phyloP scores from a whole-genome alignment of 2,797 vertebrate species.

The Protonibea diacanthus region DNA sequence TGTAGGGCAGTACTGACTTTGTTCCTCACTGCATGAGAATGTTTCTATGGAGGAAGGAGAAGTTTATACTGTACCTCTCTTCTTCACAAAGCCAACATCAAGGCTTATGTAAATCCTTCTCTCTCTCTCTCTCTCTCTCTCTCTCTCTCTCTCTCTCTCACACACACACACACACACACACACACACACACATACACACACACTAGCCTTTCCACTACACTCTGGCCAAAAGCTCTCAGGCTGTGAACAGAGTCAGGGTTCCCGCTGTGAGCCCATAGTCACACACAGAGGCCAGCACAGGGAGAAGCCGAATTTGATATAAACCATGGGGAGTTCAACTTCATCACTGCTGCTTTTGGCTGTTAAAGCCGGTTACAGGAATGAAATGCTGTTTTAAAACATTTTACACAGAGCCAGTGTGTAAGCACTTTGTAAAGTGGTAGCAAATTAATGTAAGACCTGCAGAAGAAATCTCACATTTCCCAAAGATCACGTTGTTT shows the following conservation, averaged over 20 bases:
- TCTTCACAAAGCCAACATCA: conserved; percentile 16
- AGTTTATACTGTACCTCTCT: conserved; percentile 3
- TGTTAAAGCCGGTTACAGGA: conserved; percentile 35
- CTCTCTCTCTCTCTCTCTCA: neutral
- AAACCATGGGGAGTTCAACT: conserved; percentile 53
- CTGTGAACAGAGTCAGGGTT: conserved; percentile 39
- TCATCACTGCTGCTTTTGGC: conserved; percentile 35
- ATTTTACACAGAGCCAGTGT: conserved; percentile 32
- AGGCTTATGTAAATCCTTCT: conserved; percentile 19
- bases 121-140: conserved; percentile 9
- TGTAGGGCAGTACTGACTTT: neutral
- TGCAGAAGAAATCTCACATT: conserved; percentile 13
- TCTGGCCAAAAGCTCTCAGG: conserved; percentile 42
- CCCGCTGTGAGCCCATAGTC: conserved; percentile 43
- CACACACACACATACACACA: too few species aligned
- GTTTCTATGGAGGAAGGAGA: neutral
- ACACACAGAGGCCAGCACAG: conserved; percentile 33
- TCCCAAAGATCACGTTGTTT: neutral
- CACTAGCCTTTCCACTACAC: conserved; percentile 5
- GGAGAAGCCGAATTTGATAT: conserved; percentile 55
- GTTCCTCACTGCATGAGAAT: neutral
- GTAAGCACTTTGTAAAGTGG: conserved; percentile 16
- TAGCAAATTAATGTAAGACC: conserved; percentile 16
- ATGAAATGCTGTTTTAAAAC: conserved; percentile 26
- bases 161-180: too few species aligned